Base-by-base conservation (phyloP, 2,113 vertebrate genomes). In the Apodemus speciosus region DNA sequence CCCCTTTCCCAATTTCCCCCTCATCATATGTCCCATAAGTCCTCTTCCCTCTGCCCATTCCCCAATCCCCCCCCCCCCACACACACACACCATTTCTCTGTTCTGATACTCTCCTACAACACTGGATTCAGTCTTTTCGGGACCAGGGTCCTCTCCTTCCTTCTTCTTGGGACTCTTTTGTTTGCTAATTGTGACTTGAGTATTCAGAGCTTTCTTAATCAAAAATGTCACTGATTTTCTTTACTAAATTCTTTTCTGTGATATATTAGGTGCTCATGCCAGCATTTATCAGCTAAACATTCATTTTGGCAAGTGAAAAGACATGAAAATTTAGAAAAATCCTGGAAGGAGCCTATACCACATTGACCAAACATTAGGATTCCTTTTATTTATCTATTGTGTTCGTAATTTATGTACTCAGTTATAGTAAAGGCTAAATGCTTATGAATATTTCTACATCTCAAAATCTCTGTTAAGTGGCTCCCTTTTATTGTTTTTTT, bases 131-230 rank as follows among this genome's bases (percentile, higher is more conserved):
- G n/a, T n/a, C n/a, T n/a, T n/a, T n/a, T n/a, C n/a, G n/a, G n/a
- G n/a, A n/a, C n/a, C n/a, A n/a, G n/a, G n/a, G n/a, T n/a, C n/a
- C n/a, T n/a, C n/a, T n/a, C n/a, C n/a, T n/a, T n/a, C n/a, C n/a
- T n/a, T n/a, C n/a, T n/a, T n/a, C n/a, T n/a, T n/a, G n/a, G n/a
- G n/a, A n/a, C n/a, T n/a, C n/a, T n/a, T n/a, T n/a, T n/a, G n/a
- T n/a, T n/a, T n/a, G n/a, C n/a, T n/a, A n/a, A n/a, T n/a, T n/a
- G n/a, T n/a, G n/a, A n/a, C n/a, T n/a, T n/a, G n/a, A n/a, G n/a
- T n/a, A n/a, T n/a, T n/a, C n/a, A n/a, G n/a, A n/a, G n/a, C n/a
- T 95, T 66, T 71, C 69, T 94, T 79, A 90, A 94, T 94, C 83
- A 96, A 75, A 56, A 88, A 66, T 73, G 58, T 81, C n/a, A 66